Evolutionary conservation across 1,140 invertebrate genomes (phyloP), one percentile per base, ranked within the genome.

Genomic region (Megathymus violae): DNA sequence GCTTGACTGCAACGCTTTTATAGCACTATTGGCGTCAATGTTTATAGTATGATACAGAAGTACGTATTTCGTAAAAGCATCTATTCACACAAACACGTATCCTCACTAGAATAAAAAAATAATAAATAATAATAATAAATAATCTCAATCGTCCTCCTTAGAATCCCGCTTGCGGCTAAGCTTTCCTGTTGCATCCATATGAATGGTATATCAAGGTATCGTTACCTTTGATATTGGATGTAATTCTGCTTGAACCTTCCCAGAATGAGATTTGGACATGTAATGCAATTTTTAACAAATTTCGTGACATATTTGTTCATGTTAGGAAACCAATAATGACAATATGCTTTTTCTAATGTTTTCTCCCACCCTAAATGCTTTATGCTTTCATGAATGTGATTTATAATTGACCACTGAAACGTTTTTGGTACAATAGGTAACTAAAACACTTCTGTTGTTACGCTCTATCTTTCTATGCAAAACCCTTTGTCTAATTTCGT

Each of bases 1-100:
- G 43, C 46, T 44, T 7, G 34, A 9, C 19, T 56, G 56, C 1
- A 64, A 7, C 6, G 62, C 62, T 0, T 9, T 58, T 13, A 56
- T 56, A 7, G 38, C 47, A 41, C 62, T 56, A 11, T 47, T 10
- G 5, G 43, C 11, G 31, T 64, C 34, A 11, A 63, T 64, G 10
- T 15, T 64, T 0, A 9, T 36, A 0, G 66, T 36, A 27, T 61
- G 44, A 14, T 16, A 1, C 1, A 63, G 9, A 5, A 71, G 0
- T 0, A 64, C 48, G 6, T 44, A 71, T 44, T 70, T 70, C 0
- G 68, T 71, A 13, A 67, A 71, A n/a, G 61, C 68, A 4, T 67
- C 68, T 19, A 71, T 52, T 0, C 40, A n/a, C 0, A 71, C 64
- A 10, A 70, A 56, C 7, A 67, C 40, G 11, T 58, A 58, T n/a